Evolutionary conservation across 2,113 vertebrate genomes (phyloP), one percentile per base, ranked within the genome.

Genomic region (Daphoenositta chrysoptera): DNA sequence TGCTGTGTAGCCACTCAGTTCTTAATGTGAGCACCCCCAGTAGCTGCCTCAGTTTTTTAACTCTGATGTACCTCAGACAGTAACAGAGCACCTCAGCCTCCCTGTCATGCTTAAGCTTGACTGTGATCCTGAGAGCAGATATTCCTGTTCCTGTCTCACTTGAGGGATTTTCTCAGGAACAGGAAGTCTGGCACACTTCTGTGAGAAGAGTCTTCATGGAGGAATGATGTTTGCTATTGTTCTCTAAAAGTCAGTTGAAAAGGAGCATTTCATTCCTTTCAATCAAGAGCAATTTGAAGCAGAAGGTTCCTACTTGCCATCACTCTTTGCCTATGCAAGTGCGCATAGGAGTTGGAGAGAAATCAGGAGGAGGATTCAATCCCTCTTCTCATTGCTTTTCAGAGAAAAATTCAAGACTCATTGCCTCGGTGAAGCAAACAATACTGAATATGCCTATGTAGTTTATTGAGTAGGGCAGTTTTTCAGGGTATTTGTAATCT

Each of bases 291-390:
- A 60, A 39, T 72, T 76, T 70, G 54, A 80, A 61, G 40, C 22
- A 83, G 26, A 61, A 56, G 2, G 10, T 73, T 15, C 14, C 7
- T 24, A 3, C 30, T 77, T 87, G 24, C 31, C 4, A 11, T 48
- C 8, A 14, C 5, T 77, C 50, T 82, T 66, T 65, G 10, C 53
- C 39, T 68, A 20, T 28, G 6, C 17, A 64, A 53, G 10, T 16
- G 6, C 10, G 3, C 0, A 0, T 13, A 63, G 22, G 13, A 39
- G 6, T 2, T 39, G 11, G 10, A 64, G 37, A 44, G 14, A 68
- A 87, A 61, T 37, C 8, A 8, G 42, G 8, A 57, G 13, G 12
- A 50, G 40, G 35, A 57, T 83, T 73, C 22, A 77, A 4, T 42
- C 7, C 7, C 33, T 73, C 4, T 66, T 66, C 56, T 79, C 31